phyloP scores from a whole-genome alignment of 2,888 invertebrate species.

The Hypselothyrea guttata region DNA sequence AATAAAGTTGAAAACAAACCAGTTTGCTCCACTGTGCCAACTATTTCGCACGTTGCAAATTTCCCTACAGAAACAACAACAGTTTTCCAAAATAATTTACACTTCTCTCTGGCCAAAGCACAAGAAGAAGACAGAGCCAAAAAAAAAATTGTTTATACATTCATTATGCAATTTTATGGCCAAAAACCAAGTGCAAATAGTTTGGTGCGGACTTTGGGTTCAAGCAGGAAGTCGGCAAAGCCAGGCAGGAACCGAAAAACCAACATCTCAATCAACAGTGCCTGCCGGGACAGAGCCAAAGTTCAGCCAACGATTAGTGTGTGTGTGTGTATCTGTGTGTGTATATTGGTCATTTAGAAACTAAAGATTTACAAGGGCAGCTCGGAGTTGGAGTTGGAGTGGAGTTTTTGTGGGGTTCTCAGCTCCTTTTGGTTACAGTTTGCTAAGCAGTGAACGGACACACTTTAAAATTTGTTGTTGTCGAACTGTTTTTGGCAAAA shows the following conservation, averaged over 20 bases:
- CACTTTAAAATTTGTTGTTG: conserved; percentile 65
- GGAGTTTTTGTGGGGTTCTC: too few relatives aligned
- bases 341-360: conserved; percentile 54
- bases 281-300: conserved; percentile 37
- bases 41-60: conserved; percentile 6
- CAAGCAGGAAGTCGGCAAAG: conserved; percentile 7
- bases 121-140: conserved; percentile 3
- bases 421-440: conserved; percentile 45
- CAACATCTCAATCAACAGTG: conserved; percentile 66
- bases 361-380: conserved; percentile 26
- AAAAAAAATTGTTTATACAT: conserved; percentile 41
- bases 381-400: conserved; percentile 8
- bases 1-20: neutral
- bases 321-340: conserved; percentile 16
- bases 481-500: conserved; percentile 39
- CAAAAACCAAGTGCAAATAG: conserved; percentile 71
- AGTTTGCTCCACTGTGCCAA: conserved; percentile 2
- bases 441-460: conserved; percentile 34
- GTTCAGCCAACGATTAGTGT: conserved; percentile 59
- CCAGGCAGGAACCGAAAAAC: conserved; percentile 38
- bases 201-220: conserved; percentile 49
- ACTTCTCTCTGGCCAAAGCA: conserved; percentile 20
- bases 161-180: conserved; percentile 69
- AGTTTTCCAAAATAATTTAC: conserved; percentile 55
- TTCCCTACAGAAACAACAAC: conserved; percentile 23